These are phyloP conservation scores for Nephrotoma guestfalica DNA, from an alignment of 2,888 invertebrate species.

Conservation along the genomic window DNA sequence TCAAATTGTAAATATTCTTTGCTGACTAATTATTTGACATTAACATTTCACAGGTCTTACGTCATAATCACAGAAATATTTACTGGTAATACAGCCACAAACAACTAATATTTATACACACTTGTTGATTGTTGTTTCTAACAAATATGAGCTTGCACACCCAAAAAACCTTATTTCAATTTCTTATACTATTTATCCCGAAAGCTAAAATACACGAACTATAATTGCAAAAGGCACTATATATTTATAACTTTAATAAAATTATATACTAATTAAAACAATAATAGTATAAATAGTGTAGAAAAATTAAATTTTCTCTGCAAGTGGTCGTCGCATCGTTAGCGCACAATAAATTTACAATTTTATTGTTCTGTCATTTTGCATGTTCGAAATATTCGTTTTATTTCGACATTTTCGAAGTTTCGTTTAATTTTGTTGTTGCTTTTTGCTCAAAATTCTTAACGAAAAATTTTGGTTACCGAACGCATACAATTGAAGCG, in stretches of 20 bases:
- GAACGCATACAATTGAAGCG: neutral
- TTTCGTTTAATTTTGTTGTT: neutral
- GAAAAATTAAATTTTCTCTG: neutral
- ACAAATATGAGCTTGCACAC: neutral
- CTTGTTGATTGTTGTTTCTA: neutral
- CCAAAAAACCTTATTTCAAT: neutral
- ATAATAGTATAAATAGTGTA: neutral
- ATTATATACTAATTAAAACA: neutral
- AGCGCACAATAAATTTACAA: neutral
- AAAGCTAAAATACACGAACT: neutral
- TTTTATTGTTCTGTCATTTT: neutral
- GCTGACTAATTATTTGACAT: constrained; percentile 2
- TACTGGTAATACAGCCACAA: neutral
- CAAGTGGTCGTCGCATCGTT: neutral
- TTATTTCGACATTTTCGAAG: neutral
- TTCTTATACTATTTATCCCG: neutral
- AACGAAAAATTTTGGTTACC: neutral
- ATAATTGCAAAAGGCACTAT: neutral
- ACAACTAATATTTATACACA: neutral
- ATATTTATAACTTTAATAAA: neutral
- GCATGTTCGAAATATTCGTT: neutral
- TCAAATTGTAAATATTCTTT: neutral
- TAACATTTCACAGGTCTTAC: neutral
- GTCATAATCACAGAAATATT: neutral
- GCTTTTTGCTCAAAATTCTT: neutral